Base-by-base conservation (phyloP, 2,888 invertebrate genomes). In the Coecobrya sp. region DNA sequence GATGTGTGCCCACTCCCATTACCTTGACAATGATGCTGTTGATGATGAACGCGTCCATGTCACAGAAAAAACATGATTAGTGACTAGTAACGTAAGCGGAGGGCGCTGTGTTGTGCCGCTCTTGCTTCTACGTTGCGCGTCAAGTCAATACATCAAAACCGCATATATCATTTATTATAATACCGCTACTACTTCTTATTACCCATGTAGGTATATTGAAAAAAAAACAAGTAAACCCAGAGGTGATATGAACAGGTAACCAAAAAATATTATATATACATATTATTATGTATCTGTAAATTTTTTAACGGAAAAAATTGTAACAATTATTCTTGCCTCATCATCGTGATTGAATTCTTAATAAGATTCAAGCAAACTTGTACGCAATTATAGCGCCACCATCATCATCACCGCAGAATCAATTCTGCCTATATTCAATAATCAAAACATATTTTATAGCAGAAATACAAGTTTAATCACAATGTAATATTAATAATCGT, bases 21-120 rank as follows among this genome's bases (percentile, higher is more conserved):
- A 79, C 79, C 79, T 79, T 79, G 82, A 82, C 62, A 55, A 82
- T 82, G 59, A 62, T 82, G 81, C 52, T 79, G 55, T 25, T 82
- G 36, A 82, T 82, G 82, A 82, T 59, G 62, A 82, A 59, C 59
- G 82, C 19, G 82, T 82, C 36, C 42, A 22, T 82, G 82, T 82
- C 59, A 62, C 82, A 62, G 27, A 62, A 82, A 82, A 62, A 82
- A 62, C 30, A 36, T 82, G 62, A 59, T 55, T 62, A 79, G 52
- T 79, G 79, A 79, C 27, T 27, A 52, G 79, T 19, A 73, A 36
- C 27, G 73, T 42, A 45, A 36, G 42, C 27, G 73, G 73, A 73
- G 36, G 73, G 45, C 45, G 73, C 52, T 79, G 79, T 79, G 73
- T 27, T 79, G 79, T 79, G 79, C 79, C 19, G 52, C 45, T 36